Percentiles rank a stretch among this genome's conserved stretches.
These are phyloP conservation scores for Pycnonotus jocosus DNA, from an alignment of 2,113 vertebrate species.

Conservation along the genomic window DNA sequence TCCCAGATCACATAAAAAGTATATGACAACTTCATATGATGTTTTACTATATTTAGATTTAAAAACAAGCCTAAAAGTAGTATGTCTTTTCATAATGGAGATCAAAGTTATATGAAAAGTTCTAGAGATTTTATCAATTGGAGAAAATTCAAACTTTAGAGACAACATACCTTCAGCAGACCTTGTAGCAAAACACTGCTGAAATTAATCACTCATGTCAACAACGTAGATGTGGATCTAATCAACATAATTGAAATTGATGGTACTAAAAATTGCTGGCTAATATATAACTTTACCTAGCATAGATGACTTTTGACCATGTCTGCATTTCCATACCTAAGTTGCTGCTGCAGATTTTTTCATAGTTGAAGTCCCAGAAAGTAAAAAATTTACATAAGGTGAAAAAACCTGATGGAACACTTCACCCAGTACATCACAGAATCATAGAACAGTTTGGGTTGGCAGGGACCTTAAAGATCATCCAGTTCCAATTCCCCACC, in stretches of 20 bases:
- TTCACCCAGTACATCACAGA: neutral
- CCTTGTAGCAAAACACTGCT: neutral
- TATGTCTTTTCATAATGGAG: neutral
- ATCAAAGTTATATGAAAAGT: neutral
- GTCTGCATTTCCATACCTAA: neutral
- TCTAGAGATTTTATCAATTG: neutral
- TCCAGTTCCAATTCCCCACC: too few species aligned
- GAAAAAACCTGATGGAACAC: neutral
- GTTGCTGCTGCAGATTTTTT: neutral
- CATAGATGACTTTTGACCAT: neutral
- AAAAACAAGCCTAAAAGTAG: neutral
- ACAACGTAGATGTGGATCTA: neutral
- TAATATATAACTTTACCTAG: neutral
- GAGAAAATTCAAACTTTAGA: neutral
- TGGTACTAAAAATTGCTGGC: neutral
- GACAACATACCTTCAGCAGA: neutral
- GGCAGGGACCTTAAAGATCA: neutral
- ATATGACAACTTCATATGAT: neutral
- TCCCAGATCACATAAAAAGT: neutral
- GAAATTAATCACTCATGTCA: neutral
- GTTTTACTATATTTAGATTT: neutral
- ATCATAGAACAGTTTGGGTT: neutral
- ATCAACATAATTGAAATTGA: neutral
- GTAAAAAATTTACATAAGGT: neutral
- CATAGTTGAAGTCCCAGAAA: neutral